Conservation (phyloP, 2,888 invertebrate species). For the Caenorhabditis wallacei region DNA sequence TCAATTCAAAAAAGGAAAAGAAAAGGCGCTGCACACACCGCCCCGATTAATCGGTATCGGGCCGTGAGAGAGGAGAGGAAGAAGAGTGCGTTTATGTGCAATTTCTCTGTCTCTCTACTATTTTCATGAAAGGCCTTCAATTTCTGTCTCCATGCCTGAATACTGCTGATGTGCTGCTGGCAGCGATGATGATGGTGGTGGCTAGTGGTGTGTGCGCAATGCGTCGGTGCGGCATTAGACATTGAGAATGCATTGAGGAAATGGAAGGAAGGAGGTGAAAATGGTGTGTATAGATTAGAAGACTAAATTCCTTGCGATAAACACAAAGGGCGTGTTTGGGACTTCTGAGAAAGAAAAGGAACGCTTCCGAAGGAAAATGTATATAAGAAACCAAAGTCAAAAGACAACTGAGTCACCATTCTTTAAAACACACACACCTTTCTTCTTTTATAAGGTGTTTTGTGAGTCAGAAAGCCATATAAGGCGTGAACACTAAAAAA, state of each 20-base stretch:
- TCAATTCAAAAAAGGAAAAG: conserved; percentile 4
- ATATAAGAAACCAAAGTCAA: background rate
- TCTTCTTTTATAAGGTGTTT: conserved; percentile 25
- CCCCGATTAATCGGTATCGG: conserved; percentile 39
- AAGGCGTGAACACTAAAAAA: conserved; percentile 33
- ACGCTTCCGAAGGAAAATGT: background rate
- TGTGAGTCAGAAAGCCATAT: conserved; percentile 42
- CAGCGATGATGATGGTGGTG: background rate
- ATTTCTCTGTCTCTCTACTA: conserved; percentile 20
- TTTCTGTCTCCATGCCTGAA: conserved; percentile 15
- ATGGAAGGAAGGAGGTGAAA: background rate
- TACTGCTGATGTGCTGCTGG: conserved; percentile 4
- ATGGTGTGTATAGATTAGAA: background rate
- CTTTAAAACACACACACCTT: conserved; percentile 10
- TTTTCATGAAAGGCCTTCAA: background rate
- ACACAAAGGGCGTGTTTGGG: background rate
- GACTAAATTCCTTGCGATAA: background rate
- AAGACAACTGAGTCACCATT: conserved; percentile 5
- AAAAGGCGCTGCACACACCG: background rate
- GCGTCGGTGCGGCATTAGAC: conserved; percentile 55
- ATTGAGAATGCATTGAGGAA: conserved; percentile 31
- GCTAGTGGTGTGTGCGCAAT: conserved; percentile 52
- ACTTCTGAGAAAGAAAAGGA: background rate
- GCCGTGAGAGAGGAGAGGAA: background rate
- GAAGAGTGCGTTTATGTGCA: conserved; percentile 12